A percentile compares a stretch with the other conserved stretches of the same genome.
These are phyloP conservation scores for Tetranychus piercei DNA, from an alignment of 2,888 invertebrate genomes.

Conservation along the genomic window DNA sequence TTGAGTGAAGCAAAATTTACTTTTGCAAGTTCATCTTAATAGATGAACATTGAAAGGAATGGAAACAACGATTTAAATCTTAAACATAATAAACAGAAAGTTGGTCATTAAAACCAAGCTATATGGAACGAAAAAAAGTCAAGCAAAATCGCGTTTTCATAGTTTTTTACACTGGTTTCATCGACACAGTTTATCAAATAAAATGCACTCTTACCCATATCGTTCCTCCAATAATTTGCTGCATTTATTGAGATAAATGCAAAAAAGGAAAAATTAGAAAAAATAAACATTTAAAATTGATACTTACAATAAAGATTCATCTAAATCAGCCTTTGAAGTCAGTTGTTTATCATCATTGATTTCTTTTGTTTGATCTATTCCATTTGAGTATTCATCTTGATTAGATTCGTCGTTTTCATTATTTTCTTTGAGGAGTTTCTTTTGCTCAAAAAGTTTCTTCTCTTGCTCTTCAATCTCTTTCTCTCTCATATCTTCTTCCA, in stretches of 20 bases:
- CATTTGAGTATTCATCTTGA: too few species aligned
- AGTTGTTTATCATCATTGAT: conserved; percentile 26
- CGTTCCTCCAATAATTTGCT: conserved; percentile 18
- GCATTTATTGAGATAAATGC: conserved; percentile 3
- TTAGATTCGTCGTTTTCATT: conserved; percentile 38
- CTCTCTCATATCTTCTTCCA: conserved; percentile 30
- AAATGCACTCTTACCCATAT: conserved; percentile 15
- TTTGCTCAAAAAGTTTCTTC: conserved; percentile 38
- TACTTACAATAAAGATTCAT: conserved; percentile 30
- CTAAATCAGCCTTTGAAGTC: conserved; percentile 38
- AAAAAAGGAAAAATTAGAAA: neutral
- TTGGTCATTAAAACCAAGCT: too few species aligned
- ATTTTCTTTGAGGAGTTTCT: conserved; percentile 26
- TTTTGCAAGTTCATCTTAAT: too few species aligned
- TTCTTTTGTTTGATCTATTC: neutral
- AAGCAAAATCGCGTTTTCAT: too few species aligned
- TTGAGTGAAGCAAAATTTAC: too few species aligned
- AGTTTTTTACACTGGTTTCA: too few species aligned
- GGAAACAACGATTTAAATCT: too few species aligned
- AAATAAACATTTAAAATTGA: conserved; percentile 2
- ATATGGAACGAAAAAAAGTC: too few species aligned
- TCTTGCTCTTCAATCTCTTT: conserved; percentile 27
- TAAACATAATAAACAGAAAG: too few species aligned
- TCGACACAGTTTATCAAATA: too few species aligned
- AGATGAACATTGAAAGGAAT: too few species aligned